These are phyloP conservation scores for Drosophila ercepeae DNA, from an alignment of 1,140 invertebrate species.

Conservation along the genomic window DNA sequence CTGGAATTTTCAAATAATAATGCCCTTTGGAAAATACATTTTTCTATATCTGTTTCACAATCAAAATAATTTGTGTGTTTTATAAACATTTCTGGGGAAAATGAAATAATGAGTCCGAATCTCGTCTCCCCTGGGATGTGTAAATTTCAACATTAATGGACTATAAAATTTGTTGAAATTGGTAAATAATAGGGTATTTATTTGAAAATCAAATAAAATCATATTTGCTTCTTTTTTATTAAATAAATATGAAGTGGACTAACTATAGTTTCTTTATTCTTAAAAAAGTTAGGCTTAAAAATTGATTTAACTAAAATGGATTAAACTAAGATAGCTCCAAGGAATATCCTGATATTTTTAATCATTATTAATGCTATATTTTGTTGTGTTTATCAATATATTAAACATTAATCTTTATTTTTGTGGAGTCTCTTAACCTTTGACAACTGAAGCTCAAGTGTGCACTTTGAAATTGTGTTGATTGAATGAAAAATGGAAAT, in stretches of 20 bases:
- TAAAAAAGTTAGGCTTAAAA: no score
- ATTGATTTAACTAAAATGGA: no score
- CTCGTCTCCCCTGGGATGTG: background rate
- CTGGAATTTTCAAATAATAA: background rate
- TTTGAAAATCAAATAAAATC: no score
- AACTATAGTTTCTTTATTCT: no score
- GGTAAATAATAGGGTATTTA: no score
- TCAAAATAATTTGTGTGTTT: background rate
- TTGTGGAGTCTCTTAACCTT: background rate
- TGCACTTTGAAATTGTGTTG: constrained; percentile 1
- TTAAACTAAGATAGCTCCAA: no score
- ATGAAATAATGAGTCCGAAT: background rate
- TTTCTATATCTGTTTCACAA: background rate
- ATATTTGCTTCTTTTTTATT: no score
- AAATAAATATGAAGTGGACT: no score
- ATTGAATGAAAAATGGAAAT: constrained; percentile 31
- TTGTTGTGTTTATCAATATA: no score
- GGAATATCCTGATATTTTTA: background rate
- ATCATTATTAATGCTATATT: no score
- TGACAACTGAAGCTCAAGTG: background rate
- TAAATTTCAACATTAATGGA: background rate
- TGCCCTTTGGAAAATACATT: background rate
- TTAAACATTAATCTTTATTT: background rate
- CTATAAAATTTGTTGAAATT: background rate
- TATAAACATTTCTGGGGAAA: background rate